Base-by-base conservation (phyloP, 2,888 invertebrate genomes). In the Polymixis lichenea region DNA sequence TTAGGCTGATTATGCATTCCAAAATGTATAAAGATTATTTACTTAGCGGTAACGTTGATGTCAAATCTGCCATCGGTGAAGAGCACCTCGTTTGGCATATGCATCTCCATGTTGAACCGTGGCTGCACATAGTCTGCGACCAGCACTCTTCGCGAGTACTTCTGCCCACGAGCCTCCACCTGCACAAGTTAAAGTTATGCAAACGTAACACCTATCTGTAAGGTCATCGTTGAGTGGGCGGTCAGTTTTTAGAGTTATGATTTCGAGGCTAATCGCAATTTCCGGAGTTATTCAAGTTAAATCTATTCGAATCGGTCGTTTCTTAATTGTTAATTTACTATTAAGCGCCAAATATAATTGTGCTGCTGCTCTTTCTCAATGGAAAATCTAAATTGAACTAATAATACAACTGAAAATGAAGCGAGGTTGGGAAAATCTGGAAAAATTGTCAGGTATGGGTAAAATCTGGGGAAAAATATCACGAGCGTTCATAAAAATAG, bases 101-200 rank as follows among this genome's bases (percentile, higher is more conserved):
- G 97, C 80, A 99, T 97, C 51, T 97, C 97, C 78, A 99, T 98
- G 91, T 99, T 98, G 94, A 99, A 99, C 92, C 99, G 99, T 0
- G 99, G 99, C 86, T 99, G 95, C 74, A 99, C 98, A 89, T 99
- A 99, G 94, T 99, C 98, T 13, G 99, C 98, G 11, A 99, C 98
- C 91, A 98, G 97, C 82, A 99, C 97, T 17, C 97, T 97, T 90
- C 98, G 98, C 76, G 97, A 97, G 91, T 98, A 98, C 19, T 94
- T 97, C 91, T 98, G 98, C 72, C 95, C 96, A 77, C 94, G 94
- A 19, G 92, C 92, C 82, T 96, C 96, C 85, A 95, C 96, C 95
- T 96, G 89, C 62, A 80, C 81, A 83, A 80, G 76, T 84, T 77
- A 83, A 82, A 83, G 79, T 84, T 80, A 84, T 83, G 78, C 80